Conservation (phyloP, 2,113 vertebrate species). For the human (Homo sapiens) region GRCh38 chr9:38199001-38199500, state of each 20-base stretch:
- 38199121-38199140: too few relatives aligned
- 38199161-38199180: too few relatives aligned
- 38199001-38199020: too few relatives aligned
- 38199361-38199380: neutral
- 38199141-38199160: too few relatives aligned
- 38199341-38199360: neutral
- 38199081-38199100: too few relatives aligned
- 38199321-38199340: neutral
- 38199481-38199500: neutral
- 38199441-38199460: neutral
- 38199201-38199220: too few relatives aligned
- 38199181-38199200: too few relatives aligned
- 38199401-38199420: neutral
- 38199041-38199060: too few relatives aligned
- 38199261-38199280: too few relatives aligned
- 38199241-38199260: neutral
- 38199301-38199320: neutral
- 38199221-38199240: neutral
- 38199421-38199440: neutral
- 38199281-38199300: neutral
- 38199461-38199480: neutral
- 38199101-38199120: too few relatives aligned
- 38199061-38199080: too few relatives aligned
- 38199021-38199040: too few relatives aligned
- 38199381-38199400: neutral